Evolutionary conservation across 1,140 invertebrate genomes (phyloP), one percentile per base, ranked within the genome.

Genomic region (Pentalonia nigronervosa): DNA sequence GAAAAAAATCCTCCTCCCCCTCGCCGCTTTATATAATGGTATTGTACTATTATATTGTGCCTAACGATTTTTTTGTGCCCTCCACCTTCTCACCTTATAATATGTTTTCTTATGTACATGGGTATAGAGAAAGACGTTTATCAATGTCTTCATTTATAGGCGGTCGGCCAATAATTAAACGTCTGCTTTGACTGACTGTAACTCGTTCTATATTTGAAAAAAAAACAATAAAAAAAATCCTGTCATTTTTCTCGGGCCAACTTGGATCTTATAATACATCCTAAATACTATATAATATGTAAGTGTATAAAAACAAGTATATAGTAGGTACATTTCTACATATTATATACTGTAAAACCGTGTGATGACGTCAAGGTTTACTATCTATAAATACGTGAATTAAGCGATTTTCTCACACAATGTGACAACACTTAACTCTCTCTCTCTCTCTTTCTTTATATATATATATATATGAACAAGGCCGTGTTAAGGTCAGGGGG

Each of bases 61-160:
- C 87, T 88, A 88, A 53, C 48, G 17, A 88, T 34, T 48, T 76
- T 47, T 14, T 21, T 76, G 90, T 48, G 90, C 90, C 91, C 91
- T 41, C 91, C 91, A 93, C 91, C 91, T 93, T 93, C 91, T 93
- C 91, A 93, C 91, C 91, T 93, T 93, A 56, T 93, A 41, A n/a
- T 81, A 91, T 50, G 48, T 83, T 92, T 81, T 92, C 60, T 48
- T 92, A 92, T 92, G 90, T 92, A 92, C 89, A 90, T 48, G 67
- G 50, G 76, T 93, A 93, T 41, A 84, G 76, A 93, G 48, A 84
- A 92, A 84, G 53, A 92, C 76, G 56, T 84, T 30, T 93, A 86
- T 93, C 91, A 84, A 93, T 67, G 91, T 93, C 91, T 93, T 93
- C 91, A 93, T 93, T 93, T 93, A 93, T 93, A 93, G 91, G 91